A percentile compares a stretch with the other conserved stretches of the same genome.
Evolutionary conservation across 2,113 vertebrate species (phyloP).

Genomic region (Callionymus lyra): DNA sequence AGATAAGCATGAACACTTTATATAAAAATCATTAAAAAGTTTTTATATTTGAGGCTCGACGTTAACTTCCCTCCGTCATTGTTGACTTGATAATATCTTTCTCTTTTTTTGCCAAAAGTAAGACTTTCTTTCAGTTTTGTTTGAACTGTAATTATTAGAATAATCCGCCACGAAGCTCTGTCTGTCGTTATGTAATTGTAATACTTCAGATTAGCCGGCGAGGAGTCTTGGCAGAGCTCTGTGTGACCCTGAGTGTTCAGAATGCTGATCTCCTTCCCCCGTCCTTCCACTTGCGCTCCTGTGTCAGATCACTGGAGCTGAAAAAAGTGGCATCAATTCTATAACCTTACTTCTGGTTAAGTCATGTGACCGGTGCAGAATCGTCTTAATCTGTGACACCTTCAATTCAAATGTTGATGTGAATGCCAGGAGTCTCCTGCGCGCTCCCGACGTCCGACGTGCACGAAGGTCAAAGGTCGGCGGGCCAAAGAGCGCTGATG

Average conservation of each 20-base stretch:
- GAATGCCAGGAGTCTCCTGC: slow-evolving; percentile 5
- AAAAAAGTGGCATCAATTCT: slow-evolving; percentile 2
- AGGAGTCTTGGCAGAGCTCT: too few species aligned
- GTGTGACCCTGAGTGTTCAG: neutral
- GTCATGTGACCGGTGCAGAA: slow-evolving; percentile 4
- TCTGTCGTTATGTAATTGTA: too few species aligned
- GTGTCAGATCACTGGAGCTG: neutral
- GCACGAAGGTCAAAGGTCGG: slow-evolving; percentile 18
- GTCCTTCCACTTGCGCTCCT: slow-evolving; percentile 1
- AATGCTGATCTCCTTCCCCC: neutral
- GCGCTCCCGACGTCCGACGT: neutral
- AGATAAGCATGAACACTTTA: too few species aligned
- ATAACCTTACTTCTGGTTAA: slow-evolving; percentile 7
- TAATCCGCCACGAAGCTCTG: too few species aligned
- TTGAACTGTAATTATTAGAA: too few species aligned
- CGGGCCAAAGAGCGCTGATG: slow-evolving; percentile 3
- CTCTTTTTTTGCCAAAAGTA: neutral
- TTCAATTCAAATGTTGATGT: neutral
- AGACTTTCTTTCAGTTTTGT: neutral
- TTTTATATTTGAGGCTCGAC: too few species aligned
- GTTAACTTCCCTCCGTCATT: too few species aligned
- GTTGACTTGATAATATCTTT: neutral
- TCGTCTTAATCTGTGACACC: too few species aligned
- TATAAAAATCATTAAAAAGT: too few species aligned
- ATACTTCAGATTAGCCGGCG: too few species aligned